Base-by-base conservation (phyloP, 2,888 invertebrate species). In the Meandrusa payeni region DNA sequence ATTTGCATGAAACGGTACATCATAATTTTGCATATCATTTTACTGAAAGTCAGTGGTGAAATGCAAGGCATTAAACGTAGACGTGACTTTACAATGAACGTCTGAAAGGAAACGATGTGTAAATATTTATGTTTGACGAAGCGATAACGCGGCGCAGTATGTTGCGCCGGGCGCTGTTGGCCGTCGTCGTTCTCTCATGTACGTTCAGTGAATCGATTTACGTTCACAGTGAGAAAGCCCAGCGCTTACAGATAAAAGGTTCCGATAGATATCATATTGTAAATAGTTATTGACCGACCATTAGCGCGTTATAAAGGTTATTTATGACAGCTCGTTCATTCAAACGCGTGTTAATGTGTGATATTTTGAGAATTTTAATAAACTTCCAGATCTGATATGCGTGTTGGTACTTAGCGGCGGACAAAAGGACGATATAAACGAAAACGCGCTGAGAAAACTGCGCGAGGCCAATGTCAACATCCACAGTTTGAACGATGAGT, bases 181-280 rank as follows among this genome's bases (percentile, higher is more conserved):
- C 75, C 50, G 66, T 66, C 41, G 59, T 65, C 65, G 75, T 67
- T 59, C 50, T 83, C 64, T 68, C 79, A 83, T 87, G 86, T 87
- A 85, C 77, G 86, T 86, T 81, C 56, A 62, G 67, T 57, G 63
- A 61, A 60, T 51, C 59, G 54, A 61, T 59, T 48, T 62, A 60
- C 59, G 73, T 69, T 55, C 61, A 62, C 61, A 62, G 58, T 64
- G 71, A 65, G 62, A 60, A 57, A 58, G 50, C 70, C 47, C 64
- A 62, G 48, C 71, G 66, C 58, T 67, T 70, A 69, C 67, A 64
- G 55, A 76, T 76, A 83, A 82, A 86, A 83, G 85, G 85, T 85
- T 77, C 59, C 67, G 64, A 55, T 63, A 59, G 51, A 67, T 60
- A 59, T 58, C 61, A 61, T 65, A 61, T 55, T 46, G 48, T 51